Conservation (phyloP, 2,888 invertebrate species). For the Ceraclea dissimilis region DNA sequence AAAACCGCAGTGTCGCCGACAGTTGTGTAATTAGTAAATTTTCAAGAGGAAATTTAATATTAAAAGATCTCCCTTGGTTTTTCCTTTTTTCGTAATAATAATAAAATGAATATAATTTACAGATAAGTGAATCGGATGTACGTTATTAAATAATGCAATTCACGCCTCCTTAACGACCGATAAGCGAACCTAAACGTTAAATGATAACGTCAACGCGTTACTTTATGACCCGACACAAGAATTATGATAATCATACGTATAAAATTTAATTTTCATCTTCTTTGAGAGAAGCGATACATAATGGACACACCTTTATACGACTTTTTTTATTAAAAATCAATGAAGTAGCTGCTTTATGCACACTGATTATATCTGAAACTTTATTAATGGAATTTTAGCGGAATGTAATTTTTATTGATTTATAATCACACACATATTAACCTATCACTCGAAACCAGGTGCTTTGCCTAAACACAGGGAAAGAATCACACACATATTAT, state of each 20-base stretch:
- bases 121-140: conserved; percentile 14
- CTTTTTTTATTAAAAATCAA: no score
- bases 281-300: neutral
- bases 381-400: no score
- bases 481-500: no score
- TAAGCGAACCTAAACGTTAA: conserved; percentile 12
- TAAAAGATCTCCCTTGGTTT: neutral
- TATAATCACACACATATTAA: no score
- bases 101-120: no score
- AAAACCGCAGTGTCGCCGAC: neutral
- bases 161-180: conserved; percentile 12
- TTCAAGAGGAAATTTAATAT: conserved; percentile 2
- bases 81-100: conserved; percentile 16
- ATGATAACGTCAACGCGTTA: conserved; percentile 17
- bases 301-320: no score
- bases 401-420: no score
- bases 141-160: conserved; percentile 17
- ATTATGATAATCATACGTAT: neutral
- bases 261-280: neutral
- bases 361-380: no score
- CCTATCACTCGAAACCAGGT: no score
- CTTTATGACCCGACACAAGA: neutral
- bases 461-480: no score
- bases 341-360: no score
- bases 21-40: conserved; percentile 3